phyloP scores from a whole-genome alignment of 2,888 invertebrate genomes.

The Loripinus fragilis region DNA sequence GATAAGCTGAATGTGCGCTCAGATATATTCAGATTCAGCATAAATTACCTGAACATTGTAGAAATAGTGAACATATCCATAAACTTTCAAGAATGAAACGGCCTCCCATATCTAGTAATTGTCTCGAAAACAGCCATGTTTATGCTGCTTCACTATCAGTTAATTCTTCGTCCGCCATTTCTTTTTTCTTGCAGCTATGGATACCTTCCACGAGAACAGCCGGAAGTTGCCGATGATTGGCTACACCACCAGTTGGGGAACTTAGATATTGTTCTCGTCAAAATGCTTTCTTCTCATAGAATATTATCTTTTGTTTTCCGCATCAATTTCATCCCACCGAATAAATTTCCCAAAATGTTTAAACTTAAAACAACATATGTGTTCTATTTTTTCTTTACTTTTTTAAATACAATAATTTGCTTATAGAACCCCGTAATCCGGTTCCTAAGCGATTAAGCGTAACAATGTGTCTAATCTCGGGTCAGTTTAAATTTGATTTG shows the following conservation, averaged over 20 bases:
- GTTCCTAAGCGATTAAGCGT: conserved; percentile 46
- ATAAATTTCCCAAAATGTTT: too few relatives aligned
- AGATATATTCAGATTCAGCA: too few relatives aligned
- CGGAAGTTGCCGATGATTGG: conserved; percentile 21
- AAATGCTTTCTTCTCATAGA: too few relatives aligned
- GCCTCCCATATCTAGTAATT: conserved; percentile 34
- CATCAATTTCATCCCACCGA: too few relatives aligned
- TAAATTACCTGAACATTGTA: conserved; percentile 30
- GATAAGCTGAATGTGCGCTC: too few relatives aligned
- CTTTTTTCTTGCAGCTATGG: conserved; percentile 48
- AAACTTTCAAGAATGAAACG: conserved; percentile 10
- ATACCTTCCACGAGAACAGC: conserved; percentile 20
- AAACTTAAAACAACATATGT: background rate
- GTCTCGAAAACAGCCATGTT: conserved; percentile 45
- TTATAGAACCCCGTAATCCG: conserved; percentile 21
- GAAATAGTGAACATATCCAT: conserved; percentile 20
- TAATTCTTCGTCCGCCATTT: conserved; percentile 9
- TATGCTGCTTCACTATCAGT: conserved; percentile 13
- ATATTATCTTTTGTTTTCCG: too few relatives aligned
- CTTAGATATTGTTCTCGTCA: too few relatives aligned
- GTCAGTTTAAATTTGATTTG: conserved; percentile 28
- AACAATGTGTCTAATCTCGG: conserved; percentile 29
- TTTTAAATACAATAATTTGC: background rate
- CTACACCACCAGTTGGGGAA: too few relatives aligned
- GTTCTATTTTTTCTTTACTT: background rate